Evolutionary conservation across 2,113 vertebrate genomes (phyloP).

Genomic region (Bufo bufo): DNA sequence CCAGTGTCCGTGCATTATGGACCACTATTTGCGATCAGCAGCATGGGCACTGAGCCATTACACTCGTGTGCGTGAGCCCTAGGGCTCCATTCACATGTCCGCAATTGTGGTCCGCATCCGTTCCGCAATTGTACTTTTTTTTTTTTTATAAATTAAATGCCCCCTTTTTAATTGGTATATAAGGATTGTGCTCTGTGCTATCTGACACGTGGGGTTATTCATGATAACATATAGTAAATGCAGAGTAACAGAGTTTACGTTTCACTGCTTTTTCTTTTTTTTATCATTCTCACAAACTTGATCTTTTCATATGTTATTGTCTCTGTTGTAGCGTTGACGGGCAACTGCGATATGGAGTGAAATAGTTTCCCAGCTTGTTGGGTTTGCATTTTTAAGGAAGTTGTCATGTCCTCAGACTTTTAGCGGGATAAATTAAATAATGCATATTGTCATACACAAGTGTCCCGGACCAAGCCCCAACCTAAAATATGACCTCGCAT

Average conservation of each 20-base stretch:
- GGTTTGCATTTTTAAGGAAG: neutral
- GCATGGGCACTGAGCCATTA: too few species aligned
- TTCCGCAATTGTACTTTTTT: too few species aligned
- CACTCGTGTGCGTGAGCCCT: too few species aligned
- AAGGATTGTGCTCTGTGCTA: neutral
- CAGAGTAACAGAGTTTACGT: neutral
- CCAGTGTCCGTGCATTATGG: too few species aligned
- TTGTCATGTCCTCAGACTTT: neutral
- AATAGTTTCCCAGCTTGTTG: neutral
- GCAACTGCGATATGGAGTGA: slow-evolving; percentile 7
- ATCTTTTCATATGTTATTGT: neutral
- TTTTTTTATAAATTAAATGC: too few species aligned
- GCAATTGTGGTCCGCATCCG: too few species aligned
- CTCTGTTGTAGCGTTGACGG: neutral
- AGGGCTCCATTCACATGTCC: too few species aligned
- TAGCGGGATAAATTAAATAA: slow-evolving; percentile 25
- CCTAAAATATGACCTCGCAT: neutral
- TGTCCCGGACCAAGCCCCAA: neutral
- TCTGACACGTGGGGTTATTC: neutral
- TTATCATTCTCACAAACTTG: neutral
- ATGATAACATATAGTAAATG: neutral
- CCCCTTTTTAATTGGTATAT: too few species aligned
- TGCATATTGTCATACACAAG: slow-evolving; percentile 24
- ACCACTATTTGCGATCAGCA: too few species aligned
- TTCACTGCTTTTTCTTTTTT: neutral